A percentile compares a stretch with the other conserved stretches of the same genome.
Evolutionary conservation across 2,888 invertebrate species (phyloP).

Genomic region (Phorcus lineatus): DNA sequence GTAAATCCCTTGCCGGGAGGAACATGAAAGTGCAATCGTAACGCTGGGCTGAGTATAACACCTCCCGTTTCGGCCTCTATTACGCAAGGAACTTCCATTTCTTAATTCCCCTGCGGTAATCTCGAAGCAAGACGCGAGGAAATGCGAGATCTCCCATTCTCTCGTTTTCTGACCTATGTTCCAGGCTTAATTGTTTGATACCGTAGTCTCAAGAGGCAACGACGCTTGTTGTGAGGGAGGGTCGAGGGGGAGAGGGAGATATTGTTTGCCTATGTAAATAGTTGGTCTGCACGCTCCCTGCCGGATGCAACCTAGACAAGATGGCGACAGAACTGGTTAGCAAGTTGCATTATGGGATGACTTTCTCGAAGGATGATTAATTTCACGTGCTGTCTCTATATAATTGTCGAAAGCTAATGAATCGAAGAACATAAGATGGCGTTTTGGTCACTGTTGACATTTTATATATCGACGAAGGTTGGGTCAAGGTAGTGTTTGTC

Average conservation of each 20-base stretch:
- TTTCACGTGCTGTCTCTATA: too few relatives aligned
- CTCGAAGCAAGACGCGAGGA: background rate
- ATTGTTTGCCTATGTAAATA: background rate
- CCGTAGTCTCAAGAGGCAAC: background rate
- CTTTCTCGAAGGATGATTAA: too few relatives aligned
- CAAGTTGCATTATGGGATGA: too few relatives aligned
- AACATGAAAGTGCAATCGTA: background rate
- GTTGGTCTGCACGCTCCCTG: background rate
- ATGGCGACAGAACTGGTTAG: background rate
- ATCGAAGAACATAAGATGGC: too few relatives aligned
- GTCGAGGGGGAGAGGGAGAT: background rate
- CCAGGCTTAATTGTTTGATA: background rate
- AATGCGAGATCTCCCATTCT: background rate
- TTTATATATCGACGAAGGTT: too few relatives aligned
- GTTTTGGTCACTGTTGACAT: too few relatives aligned
- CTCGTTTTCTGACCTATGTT: background rate
- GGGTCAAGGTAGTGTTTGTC: too few relatives aligned
- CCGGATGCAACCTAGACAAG: slow-evolving; percentile 1
- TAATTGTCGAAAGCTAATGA: too few relatives aligned
- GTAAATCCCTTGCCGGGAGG: background rate
- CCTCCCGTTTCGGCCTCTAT: background rate
- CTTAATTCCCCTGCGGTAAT: background rate
- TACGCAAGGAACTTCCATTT: background rate
- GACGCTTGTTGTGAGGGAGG: too few relatives aligned
- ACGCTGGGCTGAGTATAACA: background rate